phyloP scores from a whole-genome alignment of 2,113 vertebrate genomes.

The Origma solitaria region DNA sequence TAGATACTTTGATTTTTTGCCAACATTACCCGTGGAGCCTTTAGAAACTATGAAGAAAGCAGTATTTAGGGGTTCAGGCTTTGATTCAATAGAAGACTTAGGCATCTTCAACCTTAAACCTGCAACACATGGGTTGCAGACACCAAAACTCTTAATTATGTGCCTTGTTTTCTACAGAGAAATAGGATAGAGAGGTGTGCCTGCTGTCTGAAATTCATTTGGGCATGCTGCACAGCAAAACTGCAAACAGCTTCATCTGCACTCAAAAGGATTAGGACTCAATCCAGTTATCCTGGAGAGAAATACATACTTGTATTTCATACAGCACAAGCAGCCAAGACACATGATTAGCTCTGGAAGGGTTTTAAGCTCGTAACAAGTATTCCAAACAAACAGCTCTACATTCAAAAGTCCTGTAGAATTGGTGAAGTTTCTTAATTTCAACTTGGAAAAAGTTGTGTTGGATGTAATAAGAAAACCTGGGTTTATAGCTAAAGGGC shows the following conservation, averaged over 20 bases:
- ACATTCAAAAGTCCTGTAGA: not conserved
- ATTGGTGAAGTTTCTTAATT: not conserved
- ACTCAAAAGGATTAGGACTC: not conserved
- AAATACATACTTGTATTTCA: not conserved
- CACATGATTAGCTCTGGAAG: not conserved
- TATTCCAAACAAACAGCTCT: not conserved
- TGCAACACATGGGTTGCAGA: not conserved
- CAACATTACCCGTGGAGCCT: not conserved
- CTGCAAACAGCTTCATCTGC: not conserved
- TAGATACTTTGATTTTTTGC: not conserved
- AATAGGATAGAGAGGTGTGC: not conserved
- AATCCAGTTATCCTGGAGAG: not conserved
- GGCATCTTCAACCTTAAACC: not conserved
- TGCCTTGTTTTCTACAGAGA: not conserved
- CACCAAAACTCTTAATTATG: not conserved
- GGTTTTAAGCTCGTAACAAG: not conserved
- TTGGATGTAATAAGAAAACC: not conserved
- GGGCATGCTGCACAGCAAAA: not conserved
- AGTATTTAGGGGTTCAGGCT: not conserved
- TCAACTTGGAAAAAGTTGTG: not conserved
- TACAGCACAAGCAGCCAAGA: not conserved
- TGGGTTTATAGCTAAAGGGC: not conserved
- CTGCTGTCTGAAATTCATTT: not conserved
- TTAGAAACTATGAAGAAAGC: not conserved
- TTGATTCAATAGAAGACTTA: not conserved